Conservation (phyloP, 2,113 vertebrate genomes). For the Irena cyanogastra region DNA sequence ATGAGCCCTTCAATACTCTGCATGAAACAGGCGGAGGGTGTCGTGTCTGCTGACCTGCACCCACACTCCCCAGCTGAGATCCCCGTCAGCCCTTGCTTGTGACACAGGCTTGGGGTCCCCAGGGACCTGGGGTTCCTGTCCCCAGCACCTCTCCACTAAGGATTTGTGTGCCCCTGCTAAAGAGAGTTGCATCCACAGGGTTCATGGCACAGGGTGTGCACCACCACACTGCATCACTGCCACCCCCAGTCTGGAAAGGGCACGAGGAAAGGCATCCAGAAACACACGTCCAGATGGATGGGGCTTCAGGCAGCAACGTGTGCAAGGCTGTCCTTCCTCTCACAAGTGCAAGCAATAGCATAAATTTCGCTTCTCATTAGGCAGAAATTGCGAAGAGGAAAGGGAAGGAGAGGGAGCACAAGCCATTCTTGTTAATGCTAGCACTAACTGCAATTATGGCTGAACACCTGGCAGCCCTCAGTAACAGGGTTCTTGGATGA, state of each 20-base stretch:
- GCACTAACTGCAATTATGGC: neutral
- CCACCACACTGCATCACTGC: neutral
- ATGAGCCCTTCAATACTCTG: neutral
- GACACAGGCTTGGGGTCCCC: neutral
- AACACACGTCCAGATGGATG: neutral
- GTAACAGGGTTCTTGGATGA: neutral
- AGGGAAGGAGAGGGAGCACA: neutral
- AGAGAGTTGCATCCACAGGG: neutral
- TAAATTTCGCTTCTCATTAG: neutral
- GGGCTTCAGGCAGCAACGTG: neutral
- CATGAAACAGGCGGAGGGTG: neutral
- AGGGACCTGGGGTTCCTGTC: neutral
- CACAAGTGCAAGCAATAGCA: neutral
- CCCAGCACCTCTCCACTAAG: neutral
- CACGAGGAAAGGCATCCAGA: neutral
- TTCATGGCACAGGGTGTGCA: neutral
- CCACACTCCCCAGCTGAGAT: neutral
- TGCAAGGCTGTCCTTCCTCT: neutral
- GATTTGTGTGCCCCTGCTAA: neutral
- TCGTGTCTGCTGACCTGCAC: accelerated
- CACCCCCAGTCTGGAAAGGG: neutral
- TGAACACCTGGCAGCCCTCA: neutral
- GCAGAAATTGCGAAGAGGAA: neutral
- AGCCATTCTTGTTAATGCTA: neutral
- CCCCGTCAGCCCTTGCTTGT: accelerated